Percentiles rank a stretch among this genome's conserved stretches.
phyloP scores from a whole-genome alignment of 2,797 vertebrate species.

The Morus bassanus region DNA sequence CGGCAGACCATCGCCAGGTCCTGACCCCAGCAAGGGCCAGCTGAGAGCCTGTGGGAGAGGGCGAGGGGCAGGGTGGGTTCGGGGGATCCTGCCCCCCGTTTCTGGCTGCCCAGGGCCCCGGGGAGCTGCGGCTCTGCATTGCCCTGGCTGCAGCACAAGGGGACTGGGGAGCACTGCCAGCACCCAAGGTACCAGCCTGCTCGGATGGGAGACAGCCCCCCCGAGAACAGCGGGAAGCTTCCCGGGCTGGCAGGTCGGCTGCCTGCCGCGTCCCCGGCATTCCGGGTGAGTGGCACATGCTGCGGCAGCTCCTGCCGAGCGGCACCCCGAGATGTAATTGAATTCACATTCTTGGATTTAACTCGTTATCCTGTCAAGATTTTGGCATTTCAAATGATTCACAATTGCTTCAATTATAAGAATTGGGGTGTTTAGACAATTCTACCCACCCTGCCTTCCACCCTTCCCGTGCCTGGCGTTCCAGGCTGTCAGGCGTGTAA shows the following conservation, averaged over 20 bases:
- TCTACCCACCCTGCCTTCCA: conserved; percentile 31
- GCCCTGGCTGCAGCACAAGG: neutral
- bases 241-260: neutral
- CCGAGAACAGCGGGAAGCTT: accelerated
- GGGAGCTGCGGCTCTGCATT: neutral
- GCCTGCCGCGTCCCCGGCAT: accelerated
- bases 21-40: neutral
- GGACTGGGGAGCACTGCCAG: neutral
- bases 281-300: neutral
- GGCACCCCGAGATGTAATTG: neutral
- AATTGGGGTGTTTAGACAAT: conserved; percentile 62
- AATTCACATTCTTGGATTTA: conserved; percentile 50
- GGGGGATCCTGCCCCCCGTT: neutral
- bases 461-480: neutral
- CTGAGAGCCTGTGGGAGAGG: neutral
- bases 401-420: conserved; percentile 63
- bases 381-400: conserved; percentile 62
- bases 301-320: accelerated
- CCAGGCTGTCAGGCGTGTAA: conserved; percentile 21
- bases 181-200: neutral
- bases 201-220: accelerated
- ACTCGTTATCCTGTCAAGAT: conserved; percentile 65
- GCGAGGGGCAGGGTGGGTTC: accelerated
- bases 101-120: neutral
- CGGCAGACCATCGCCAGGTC: neutral